Base-by-base conservation (phyloP, 2,113 vertebrate species). In the Chamaea fasciata region DNA sequence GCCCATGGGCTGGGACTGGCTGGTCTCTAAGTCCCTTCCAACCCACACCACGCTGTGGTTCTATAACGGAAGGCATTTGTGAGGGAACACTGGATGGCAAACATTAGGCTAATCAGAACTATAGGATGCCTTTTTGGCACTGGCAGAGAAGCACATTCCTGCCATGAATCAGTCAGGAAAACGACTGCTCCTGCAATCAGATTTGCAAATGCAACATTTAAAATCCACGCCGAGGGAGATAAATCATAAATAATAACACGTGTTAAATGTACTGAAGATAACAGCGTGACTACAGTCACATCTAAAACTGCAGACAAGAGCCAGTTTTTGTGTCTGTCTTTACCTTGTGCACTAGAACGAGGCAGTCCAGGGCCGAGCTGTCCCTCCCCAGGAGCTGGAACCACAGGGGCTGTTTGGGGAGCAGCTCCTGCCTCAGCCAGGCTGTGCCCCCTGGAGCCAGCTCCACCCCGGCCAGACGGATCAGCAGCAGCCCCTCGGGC, bases 381-480 rank as follows among this genome's bases (percentile, higher is more conserved):
- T 99, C 98, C 87, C 98, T 98, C 67, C 98, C 98, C 11, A 99
- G 98, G 49, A 99, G 98, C 41, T 99, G 98, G 70, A 99, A 98
- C 99, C 99, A 99, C 7, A 99, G 89, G 3, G 60, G 92, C 71
- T 99, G 97, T 5, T 94, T 76, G 49, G 98, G 98, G 60, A 90
- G 96, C 62, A 99, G 76, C 81, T 98, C 98, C 17, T 86, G 74
- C 87, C 96, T 95, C 52, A 99, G 96, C 99, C 99, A 99, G 18
- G 59, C 33, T 11, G 60, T 71, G 56, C 98, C 98, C 0, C 97
- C 90, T 1, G 98, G 97, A 10, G 98, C 98, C 96, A 99, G 67
- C 89, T 99, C 98, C 93, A 99, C 98, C 27, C 99, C 99, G 2
- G 99, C 99, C 88, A 99, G 97, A 57, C 95, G 97, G 65, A 99